A percentile compares a stretch with the other conserved stretches of the same genome.
Evolutionary conservation across 2,888 invertebrate genomes (phyloP).

Genomic region (Heliconius sara): DNA sequence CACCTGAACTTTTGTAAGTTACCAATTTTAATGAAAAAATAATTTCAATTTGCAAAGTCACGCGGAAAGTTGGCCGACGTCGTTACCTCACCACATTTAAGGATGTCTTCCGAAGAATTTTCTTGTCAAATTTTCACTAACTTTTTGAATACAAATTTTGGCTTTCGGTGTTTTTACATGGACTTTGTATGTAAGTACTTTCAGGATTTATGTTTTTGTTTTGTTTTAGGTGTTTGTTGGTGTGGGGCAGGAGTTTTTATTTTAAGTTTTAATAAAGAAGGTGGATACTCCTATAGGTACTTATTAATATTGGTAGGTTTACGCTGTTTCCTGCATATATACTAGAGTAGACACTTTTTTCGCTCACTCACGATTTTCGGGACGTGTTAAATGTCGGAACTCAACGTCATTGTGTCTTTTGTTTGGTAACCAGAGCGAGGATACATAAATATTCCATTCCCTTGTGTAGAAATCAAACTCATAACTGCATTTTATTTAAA

Average conservation of each 20-base stretch:
- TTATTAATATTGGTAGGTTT: neutral
- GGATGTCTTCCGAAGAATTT: conserved; percentile 60
- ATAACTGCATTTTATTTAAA: too few species aligned
- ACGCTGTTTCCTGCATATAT: too few species aligned
- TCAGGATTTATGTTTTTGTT: neutral
- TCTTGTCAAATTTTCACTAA: conserved; percentile 42
- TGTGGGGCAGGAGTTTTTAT: neutral
- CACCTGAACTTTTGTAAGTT: conserved; percentile 69
- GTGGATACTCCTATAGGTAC: neutral
- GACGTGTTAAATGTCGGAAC: neutral
- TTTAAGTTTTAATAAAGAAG: neutral
- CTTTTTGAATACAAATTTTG: conserved; percentile 35
- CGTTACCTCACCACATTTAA: conserved; percentile 76
- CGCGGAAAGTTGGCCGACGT: conserved; percentile 62
- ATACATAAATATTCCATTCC: too few species aligned
- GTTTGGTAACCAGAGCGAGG: too few species aligned
- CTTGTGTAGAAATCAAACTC: too few species aligned
- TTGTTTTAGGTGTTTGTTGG: neutral
- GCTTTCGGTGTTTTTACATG: conserved; percentile 18
- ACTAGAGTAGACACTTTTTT: neutral
- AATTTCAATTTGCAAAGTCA: conserved; percentile 78
- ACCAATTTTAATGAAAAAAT: conserved; percentile 82
- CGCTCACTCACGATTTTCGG: neutral
- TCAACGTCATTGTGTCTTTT: neutral
- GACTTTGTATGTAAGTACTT: conserved; percentile 21